Conservation (phyloP, 2,113 vertebrate genomes). For the Zapus hudsonius region DNA sequence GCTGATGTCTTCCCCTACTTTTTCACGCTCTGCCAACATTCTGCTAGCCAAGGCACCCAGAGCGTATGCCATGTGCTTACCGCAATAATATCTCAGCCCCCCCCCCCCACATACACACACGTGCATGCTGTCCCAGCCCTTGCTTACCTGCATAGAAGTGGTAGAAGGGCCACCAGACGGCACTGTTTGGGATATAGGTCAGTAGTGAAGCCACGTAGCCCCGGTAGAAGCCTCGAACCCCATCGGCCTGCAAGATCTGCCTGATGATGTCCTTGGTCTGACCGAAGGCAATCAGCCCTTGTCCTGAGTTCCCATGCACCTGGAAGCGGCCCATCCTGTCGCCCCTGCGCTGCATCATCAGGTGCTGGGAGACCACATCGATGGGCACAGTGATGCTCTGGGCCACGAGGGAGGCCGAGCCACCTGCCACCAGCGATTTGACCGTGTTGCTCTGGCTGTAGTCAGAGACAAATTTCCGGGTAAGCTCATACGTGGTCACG, state of each 20-base stretch:
- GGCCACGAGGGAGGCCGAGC: conserved; percentile 94
- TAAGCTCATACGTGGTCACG: conserved; percentile 96
- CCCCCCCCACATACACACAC: background rate
- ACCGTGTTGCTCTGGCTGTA: conserved; percentile 93
- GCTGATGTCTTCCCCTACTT: background rate
- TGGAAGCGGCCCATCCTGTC: conserved; percentile 93
- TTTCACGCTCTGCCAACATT: background rate
- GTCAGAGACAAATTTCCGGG: conserved; percentile 91
- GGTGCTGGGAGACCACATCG: conserved; percentile 95
- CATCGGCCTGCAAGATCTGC: conserved; percentile 93
- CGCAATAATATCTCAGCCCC: background rate
- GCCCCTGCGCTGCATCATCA: conserved; percentile 96
- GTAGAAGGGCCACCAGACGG: conserved; percentile 99
- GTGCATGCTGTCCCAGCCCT: background rate
- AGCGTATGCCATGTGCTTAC: too few relatives aligned
- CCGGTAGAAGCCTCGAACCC: conserved; percentile 94
- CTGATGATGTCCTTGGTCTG: conserved; percentile 93
- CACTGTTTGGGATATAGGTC: conserved; percentile 98
- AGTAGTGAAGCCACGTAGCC: conserved; percentile 96
- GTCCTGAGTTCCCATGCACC: conserved; percentile 79
- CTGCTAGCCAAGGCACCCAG: background rate
- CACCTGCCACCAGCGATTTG: conserved; percentile 95
- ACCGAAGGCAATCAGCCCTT: conserved; percentile 88
- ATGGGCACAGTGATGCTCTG: conserved; percentile 99
- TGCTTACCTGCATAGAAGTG: conserved; percentile 95